A percentile compares a stretch with the other conserved stretches of the same genome.
These are phyloP conservation scores for Pluvianellus socialis DNA, from an alignment of 2,113 vertebrate genomes.

Conservation along the genomic window DNA sequence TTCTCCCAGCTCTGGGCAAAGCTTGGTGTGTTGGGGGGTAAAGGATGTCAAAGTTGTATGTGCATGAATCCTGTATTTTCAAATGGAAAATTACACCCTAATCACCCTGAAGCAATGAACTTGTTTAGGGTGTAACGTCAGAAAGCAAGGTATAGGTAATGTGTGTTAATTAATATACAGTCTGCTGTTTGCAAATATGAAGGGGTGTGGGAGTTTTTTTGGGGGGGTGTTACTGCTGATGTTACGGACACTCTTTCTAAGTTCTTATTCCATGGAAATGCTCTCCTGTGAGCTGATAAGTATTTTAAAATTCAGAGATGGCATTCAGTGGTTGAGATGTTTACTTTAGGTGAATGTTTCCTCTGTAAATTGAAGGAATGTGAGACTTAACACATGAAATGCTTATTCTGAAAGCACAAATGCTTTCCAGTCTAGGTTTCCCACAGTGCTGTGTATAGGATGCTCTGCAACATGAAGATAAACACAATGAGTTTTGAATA, in stretches of 20 bases:
- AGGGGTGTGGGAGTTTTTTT: fast-evolving
- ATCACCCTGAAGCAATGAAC: not conserved
- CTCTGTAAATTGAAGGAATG: not conserved
- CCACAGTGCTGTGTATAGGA: not conserved
- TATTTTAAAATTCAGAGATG: not conserved
- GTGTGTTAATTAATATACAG: not conserved
- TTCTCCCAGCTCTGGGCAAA: not conserved
- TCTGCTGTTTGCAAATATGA: not conserved
- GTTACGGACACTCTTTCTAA: not conserved
- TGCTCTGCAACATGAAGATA: not conserved
- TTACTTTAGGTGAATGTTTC: not conserved
- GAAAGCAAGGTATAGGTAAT: not conserved
- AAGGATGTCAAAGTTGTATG: not conserved
- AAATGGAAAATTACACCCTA: not conserved
- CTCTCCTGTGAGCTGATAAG: not conserved
- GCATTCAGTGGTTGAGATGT: not conserved
- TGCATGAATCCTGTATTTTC: not conserved
- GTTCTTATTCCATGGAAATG: not conserved
- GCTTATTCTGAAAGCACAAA: not conserved
- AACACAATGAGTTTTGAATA: not conserved
- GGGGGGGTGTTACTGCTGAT: not conserved
- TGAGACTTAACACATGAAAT: not conserved
- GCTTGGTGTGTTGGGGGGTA: not conserved
- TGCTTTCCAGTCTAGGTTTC: not conserved
- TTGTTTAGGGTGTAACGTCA: not conserved